These are phyloP conservation scores for Andrena praecox DNA, from an alignment of 2,888 invertebrate genomes.

Conservation along the genomic window DNA sequence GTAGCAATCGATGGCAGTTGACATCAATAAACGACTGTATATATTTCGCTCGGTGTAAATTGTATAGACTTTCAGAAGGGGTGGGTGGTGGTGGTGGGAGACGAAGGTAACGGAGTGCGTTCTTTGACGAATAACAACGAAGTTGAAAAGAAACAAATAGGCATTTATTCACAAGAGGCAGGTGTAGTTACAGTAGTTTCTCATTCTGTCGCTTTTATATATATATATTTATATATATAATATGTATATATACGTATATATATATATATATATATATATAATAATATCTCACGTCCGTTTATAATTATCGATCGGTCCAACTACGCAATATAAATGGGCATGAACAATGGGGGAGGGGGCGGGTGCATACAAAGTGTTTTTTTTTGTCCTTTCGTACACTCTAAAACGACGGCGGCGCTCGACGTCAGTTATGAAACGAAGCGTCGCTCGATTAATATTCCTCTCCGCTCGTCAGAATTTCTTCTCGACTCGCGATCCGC, in stretches of 20 bases:
- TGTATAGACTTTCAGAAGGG: too few relatives aligned
- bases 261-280: slow-evolving; percentile 67
- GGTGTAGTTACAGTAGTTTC: slow-evolving; percentile 83
- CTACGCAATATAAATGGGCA: slow-evolving; percentile 81
- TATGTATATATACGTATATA: slow-evolving; percentile 54
- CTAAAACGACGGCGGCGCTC: slow-evolving; percentile 53
- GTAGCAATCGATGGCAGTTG: too few relatives aligned
- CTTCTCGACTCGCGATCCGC: slow-evolving; percentile 29
- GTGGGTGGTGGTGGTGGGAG: too few relatives aligned
- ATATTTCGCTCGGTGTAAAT: too few relatives aligned
- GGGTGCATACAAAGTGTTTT: slow-evolving; percentile 78
- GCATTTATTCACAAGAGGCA: slow-evolving; percentile 85
- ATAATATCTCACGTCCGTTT: slow-evolving; percentile 76
- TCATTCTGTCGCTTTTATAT: slow-evolving; percentile 79
- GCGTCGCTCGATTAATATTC: slow-evolving; percentile 44
- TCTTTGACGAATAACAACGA: slow-evolving; percentile 38
- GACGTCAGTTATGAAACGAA: slow-evolving; percentile 53
- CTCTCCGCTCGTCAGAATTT: slow-evolving; percentile 42
- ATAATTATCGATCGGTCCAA: slow-evolving; percentile 78
- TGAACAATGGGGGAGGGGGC: slow-evolving; percentile 76
- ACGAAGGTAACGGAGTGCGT: too few relatives aligned
- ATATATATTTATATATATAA: slow-evolving; percentile 63
- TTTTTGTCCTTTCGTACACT: slow-evolving; percentile 64
- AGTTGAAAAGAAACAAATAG: slow-evolving; percentile 84
- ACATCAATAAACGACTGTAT: too few relatives aligned